A percentile compares a stretch with the other conserved stretches of the same genome.
Evolutionary conservation across 2,797 vertebrate species (phyloP).

Genomic region (Pampus argenteus): DNA sequence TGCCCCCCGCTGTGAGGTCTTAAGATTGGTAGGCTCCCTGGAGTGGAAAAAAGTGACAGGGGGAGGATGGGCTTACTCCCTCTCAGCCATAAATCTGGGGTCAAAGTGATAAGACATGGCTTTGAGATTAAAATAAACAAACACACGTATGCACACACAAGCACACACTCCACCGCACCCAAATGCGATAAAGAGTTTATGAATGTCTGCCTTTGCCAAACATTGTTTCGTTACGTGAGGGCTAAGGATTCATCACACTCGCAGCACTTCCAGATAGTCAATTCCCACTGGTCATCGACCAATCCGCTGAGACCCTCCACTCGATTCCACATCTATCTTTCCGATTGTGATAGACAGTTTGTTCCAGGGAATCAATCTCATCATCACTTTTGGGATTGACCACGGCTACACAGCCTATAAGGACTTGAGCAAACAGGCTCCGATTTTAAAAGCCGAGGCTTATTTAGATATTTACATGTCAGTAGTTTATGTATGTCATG

Average conservation of each 20-base stretch:
- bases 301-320: conserved; percentile 59
- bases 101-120: conserved; percentile 44
- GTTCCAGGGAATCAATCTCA: conserved; percentile 68
- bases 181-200: conserved; percentile 11
- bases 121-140: conserved; percentile 50
- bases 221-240: conserved; percentile 17
- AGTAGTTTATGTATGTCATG: conserved; percentile 33
- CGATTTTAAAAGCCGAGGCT: conserved; percentile 17
- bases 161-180: conserved; percentile 6
- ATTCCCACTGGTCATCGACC: conserved; percentile 56
- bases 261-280: conserved; percentile 40
- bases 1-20: conserved; percentile 63
- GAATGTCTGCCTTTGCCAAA: conserved; percentile 6
- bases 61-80: conserved; percentile 30
- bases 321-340: conserved; percentile 68
- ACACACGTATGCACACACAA: conserved; percentile 19
- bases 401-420: conserved; percentile 21
- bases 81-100: conserved; percentile 46
- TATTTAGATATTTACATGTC: conserved; percentile 44
- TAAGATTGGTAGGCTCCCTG: conserved; percentile 52
- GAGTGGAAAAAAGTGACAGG: conserved; percentile 55
- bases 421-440: conserved; percentile 31
- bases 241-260: conserved; percentile 28
- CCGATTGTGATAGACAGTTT: conserved; percentile 65
- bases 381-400: conserved; percentile 73